Evolutionary conservation across 2,797 vertebrate genomes (phyloP).

Genomic region (Podarcis siculus): DNA sequence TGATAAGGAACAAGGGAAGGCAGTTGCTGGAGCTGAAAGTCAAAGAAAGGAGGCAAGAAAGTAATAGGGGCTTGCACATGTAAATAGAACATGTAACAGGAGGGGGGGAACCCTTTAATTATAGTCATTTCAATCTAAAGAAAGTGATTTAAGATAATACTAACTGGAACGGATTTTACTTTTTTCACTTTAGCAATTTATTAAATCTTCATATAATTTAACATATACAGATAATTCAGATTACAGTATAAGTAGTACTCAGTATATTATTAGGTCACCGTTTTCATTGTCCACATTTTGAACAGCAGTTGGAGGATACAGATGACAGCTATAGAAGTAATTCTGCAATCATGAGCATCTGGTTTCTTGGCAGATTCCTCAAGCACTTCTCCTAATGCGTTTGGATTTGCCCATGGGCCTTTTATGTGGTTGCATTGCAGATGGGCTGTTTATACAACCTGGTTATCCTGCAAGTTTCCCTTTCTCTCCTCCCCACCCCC

Average conservation of each 20-base stretch:
- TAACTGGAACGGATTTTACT: not conserved
- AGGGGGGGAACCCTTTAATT: not conserved
- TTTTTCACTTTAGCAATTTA: not conserved
- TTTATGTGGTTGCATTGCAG: slow-evolving; percentile 77
- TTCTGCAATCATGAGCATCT: slow-evolving; percentile 66
- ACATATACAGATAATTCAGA: not conserved
- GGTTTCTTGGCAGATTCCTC: slow-evolving; percentile 74
- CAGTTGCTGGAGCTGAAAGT: not conserved
- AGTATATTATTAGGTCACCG: slow-evolving; percentile 25
- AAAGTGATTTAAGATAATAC: not conserved
- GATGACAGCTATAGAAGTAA: slow-evolving; percentile 59
- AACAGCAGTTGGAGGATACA: slow-evolving; percentile 60
- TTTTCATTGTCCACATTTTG: slow-evolving; percentile 48
- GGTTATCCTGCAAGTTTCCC: slow-evolving; percentile 65
- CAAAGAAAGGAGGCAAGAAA: not conserved
- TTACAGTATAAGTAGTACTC: not conserved
- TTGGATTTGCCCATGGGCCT: slow-evolving; percentile 72
- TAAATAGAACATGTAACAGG: not conserved
- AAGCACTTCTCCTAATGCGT: slow-evolving; percentile 74
- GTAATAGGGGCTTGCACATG: not conserved
- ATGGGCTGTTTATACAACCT: slow-evolving; percentile 71
- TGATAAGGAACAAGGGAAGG: not conserved
- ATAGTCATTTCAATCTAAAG: not conserved
- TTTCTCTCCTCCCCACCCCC: slow-evolving; percentile 26
- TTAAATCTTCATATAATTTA: not conserved